Evolutionary conservation across 2,888 invertebrate genomes (phyloP).

Genomic region (Melanostoma mellinum): DNA sequence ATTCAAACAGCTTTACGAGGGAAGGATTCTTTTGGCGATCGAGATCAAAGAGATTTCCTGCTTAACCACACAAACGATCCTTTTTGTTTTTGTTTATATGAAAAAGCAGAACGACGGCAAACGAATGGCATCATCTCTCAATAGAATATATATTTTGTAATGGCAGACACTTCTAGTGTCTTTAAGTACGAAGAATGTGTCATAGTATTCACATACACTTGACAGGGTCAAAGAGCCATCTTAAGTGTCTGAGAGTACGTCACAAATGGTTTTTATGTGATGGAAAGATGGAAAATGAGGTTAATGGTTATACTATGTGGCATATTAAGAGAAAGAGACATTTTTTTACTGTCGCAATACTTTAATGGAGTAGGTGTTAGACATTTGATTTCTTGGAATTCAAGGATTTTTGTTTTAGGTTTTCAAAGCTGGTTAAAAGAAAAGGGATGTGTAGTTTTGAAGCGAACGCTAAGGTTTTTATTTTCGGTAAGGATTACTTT

Average conservation of each 20-base stretch:
- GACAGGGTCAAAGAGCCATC: conserved; percentile 35
- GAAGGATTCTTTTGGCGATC: conserved; percentile 38
- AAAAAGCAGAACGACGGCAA: background rate
- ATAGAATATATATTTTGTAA: conserved; percentile 36
- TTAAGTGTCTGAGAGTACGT: conserved; percentile 19
- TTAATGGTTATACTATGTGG: conserved; percentile 41
- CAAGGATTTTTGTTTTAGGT: no score
- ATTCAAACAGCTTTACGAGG: background rate
- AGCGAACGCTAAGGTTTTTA: no score
- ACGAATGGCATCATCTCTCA: background rate
- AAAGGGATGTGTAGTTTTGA: no score
- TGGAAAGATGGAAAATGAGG: conserved; percentile 20
- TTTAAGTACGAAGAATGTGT: conserved; percentile 11
- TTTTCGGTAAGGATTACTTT: no score
- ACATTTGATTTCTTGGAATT: no score
- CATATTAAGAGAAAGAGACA: no score
- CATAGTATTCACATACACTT: conserved; percentile 16
- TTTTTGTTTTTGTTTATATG: conserved; percentile 34
- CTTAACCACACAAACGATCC: conserved; percentile 26
- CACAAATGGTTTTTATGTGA: background rate
- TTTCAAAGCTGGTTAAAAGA: no score
- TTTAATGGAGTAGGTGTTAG: no score
- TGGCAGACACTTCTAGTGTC: conserved; percentile 10
- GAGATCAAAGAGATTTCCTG: conserved; percentile 63
- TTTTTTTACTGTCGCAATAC: no score